Conservation (phyloP, 2,888 invertebrate species). For the Campoletis raptor region DNA sequence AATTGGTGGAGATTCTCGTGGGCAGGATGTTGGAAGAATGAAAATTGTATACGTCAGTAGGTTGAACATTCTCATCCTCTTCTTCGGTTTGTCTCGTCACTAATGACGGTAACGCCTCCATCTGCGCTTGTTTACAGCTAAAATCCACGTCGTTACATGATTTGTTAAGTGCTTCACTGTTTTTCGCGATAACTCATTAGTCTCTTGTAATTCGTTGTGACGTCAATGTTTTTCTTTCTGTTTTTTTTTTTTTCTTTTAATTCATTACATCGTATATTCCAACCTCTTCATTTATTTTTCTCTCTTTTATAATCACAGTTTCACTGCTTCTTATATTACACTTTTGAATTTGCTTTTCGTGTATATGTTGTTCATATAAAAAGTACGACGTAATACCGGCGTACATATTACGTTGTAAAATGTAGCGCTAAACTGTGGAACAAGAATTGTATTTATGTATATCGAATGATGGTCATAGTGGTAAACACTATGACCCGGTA, state of each 20-base stretch:
- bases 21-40: constrained; percentile 18
- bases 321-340: not conserved
- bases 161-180: constrained; percentile 52
- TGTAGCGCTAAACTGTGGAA: constrained; percentile 10
- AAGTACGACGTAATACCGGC: not conserved
- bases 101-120: constrained; percentile 62
- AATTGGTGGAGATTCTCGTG: constrained; percentile 49
- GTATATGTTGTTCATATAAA: not conserved
- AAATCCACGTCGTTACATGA: constrained; percentile 50
- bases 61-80: constrained; percentile 30
- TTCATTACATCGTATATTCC: not conserved
- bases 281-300: not conserved
- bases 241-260: constrained; percentile 5
- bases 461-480: constrained; percentile 57
- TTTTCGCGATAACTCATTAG: constrained; percentile 57
- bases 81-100: constrained; percentile 45
- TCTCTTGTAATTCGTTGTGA: constrained; percentile 48
- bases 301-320: not conserved
- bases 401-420: constrained; percentile 12
- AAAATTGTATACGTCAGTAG: constrained; percentile 41
- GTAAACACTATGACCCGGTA: constrained; percentile 66
- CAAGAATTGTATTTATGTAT: constrained; percentile 14
- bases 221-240: constrained; percentile 27
- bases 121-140: constrained; percentile 58
- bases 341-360: not conserved